These are phyloP conservation scores for Dicrurus megarhynchus DNA, from an alignment of 2,113 vertebrate genomes.

Conservation along the genomic window DNA sequence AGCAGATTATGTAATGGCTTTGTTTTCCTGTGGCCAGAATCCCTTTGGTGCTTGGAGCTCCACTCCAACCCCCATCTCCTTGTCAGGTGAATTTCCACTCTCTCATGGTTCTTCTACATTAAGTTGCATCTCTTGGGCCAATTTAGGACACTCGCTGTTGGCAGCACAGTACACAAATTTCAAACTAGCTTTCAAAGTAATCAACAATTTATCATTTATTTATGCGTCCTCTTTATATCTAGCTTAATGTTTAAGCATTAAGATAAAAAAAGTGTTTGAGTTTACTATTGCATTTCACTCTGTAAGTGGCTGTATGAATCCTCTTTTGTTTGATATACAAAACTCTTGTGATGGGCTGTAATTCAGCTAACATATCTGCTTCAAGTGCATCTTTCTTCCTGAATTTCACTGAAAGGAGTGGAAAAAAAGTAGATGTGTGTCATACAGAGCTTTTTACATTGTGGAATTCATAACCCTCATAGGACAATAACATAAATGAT, in stretches of 20 bases:
- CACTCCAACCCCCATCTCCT: neutral
- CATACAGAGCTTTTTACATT: neutral
- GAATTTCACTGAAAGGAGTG: neutral
- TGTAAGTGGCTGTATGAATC: neutral
- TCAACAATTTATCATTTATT: constrained; percentile 56
- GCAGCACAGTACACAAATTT: neutral
- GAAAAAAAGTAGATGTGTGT: neutral
- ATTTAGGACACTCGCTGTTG: neutral
- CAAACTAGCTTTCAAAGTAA: constrained; percentile 35
- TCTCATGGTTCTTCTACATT: neutral
- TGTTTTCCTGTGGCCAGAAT: neutral
- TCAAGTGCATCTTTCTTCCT: neutral
- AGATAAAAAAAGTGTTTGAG: neutral
- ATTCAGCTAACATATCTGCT: neutral
- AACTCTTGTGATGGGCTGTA: neutral
- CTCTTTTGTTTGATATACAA: constrained; percentile 1
- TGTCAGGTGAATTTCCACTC: neutral
- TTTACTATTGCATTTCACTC: constrained; percentile 18
- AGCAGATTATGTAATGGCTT: neutral
- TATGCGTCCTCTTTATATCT: constrained; percentile 21
- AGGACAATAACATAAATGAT: constrained; percentile 36
- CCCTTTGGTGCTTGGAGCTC: neutral
- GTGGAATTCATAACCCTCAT: neutral
- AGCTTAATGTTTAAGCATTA: constrained; percentile 21
- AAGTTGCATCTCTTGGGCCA: neutral